Conservation (phyloP, 1,140 invertebrate genomes). For the Frieseomelitta varia region DNA sequence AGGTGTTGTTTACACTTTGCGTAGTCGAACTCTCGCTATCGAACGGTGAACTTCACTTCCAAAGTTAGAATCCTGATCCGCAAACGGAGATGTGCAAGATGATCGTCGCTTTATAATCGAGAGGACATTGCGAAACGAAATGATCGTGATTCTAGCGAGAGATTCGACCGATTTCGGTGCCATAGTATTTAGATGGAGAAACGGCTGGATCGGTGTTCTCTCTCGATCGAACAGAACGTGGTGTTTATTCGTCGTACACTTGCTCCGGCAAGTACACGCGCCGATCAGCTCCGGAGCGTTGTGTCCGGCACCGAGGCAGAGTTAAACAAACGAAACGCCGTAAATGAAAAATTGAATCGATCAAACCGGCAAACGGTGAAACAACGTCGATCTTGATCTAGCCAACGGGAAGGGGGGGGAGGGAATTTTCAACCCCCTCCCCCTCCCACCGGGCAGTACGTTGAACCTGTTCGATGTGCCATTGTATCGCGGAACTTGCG, state of each 20-base stretch:
- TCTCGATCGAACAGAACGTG: background rate
- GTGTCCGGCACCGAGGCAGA: background rate
- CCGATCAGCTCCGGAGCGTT: background rate
- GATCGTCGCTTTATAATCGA: background rate
- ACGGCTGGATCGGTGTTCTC: background rate
- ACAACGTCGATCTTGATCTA: background rate
- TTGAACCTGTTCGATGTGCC: background rate
- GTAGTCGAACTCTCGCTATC: background rate
- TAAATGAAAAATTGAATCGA: background rate
- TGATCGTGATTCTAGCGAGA: no score
- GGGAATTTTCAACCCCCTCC: background rate
- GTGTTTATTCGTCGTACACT: background rate
- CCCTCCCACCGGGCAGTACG: background rate
- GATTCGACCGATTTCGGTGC: background rate
- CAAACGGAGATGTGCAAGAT: no score
- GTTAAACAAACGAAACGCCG: background rate
- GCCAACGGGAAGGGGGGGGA: no score
- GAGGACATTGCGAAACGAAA: background rate
- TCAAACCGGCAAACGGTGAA: background rate
- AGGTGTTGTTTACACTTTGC: conserved; percentile 1
- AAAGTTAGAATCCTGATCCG: no score
- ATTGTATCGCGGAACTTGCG: background rate
- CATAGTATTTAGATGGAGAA: background rate
- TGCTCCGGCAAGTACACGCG: background rate
- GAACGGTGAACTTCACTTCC: background rate